A percentile compares a stretch with the other conserved stretches of the same genome.
Conservation (phyloP, 2,888 invertebrate species). For the Phalera bucephala region DNA sequence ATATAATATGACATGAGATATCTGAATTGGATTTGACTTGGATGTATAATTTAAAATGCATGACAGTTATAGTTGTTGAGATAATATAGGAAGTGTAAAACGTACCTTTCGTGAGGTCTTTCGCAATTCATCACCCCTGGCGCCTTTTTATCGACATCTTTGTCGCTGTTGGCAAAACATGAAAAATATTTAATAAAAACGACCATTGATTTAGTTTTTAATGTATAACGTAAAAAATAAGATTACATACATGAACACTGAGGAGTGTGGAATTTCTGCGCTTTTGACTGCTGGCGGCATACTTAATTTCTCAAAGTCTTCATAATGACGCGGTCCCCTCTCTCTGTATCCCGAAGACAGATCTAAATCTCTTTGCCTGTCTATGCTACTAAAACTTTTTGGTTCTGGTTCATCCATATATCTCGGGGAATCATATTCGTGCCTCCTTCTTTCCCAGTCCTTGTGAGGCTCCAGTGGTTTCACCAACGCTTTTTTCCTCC, state of each 20-base stretch:
- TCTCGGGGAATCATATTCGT: conserved; percentile 51
- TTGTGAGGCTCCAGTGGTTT: conserved; percentile 55
- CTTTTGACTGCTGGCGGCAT: conserved; percentile 44
- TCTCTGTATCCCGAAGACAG: conserved; percentile 37
- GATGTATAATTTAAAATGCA: too few relatives aligned
- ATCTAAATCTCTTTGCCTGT: conserved; percentile 48
- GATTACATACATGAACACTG: conserved; percentile 35
- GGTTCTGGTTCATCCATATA: conserved; percentile 54
- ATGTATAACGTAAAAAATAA: conserved; percentile 15
- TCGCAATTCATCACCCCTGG: conserved; percentile 59
- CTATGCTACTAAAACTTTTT: conserved; percentile 41
- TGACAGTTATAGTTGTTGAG: too few relatives aligned
- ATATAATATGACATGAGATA: too few relatives aligned
- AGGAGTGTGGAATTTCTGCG: conserved; percentile 43
- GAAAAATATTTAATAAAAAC: neutral
- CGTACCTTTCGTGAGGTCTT: conserved; percentile 65
- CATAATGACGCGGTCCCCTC: conserved; percentile 47
- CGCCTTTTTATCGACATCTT: conserved; percentile 57
- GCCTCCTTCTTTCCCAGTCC: conserved; percentile 55
- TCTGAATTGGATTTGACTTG: too few relatives aligned
- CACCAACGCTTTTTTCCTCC: conserved; percentile 62
- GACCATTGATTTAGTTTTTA: neutral
- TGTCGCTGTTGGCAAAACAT: conserved; percentile 50
- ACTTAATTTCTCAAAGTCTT: conserved; percentile 48
- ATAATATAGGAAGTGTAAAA: too few relatives aligned